phyloP scores from a whole-genome alignment of 2,113 vertebrate genomes.

The Dissostichus mawsoni region DNA sequence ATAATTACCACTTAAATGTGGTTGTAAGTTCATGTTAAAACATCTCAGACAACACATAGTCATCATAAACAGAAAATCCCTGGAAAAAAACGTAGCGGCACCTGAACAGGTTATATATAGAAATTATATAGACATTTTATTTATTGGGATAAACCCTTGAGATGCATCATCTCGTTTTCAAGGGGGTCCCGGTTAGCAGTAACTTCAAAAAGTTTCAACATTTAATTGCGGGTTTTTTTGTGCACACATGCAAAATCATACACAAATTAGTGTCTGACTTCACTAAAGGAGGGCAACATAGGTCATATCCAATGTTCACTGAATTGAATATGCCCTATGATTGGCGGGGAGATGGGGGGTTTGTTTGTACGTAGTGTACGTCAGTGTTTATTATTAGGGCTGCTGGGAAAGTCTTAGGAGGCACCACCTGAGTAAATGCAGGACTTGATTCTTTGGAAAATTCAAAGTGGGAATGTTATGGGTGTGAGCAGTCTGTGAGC shows the following conservation, averaged over 20 bases:
- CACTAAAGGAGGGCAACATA: neutral
- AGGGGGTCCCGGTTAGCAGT: neutral
- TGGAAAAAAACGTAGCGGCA: too few relatives aligned
- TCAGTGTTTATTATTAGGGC: conserved; percentile 5
- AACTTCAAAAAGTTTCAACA: neutral
- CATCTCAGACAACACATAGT: neutral
- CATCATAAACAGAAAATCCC: neutral
- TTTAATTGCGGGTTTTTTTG: too few relatives aligned
- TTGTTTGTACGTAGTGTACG: neutral
- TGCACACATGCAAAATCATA: neutral
- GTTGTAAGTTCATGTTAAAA: neutral
- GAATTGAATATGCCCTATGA: neutral
- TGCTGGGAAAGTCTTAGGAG: conserved; percentile 30
- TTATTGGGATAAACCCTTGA: too few relatives aligned
- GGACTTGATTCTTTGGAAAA: neutral
- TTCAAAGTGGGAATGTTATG: neutral
- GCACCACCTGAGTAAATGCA: conserved; percentile 30
- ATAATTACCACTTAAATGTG: neutral
- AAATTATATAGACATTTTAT: too few relatives aligned
- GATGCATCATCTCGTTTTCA: too few relatives aligned
- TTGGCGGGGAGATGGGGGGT: neutral
- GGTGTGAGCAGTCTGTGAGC: conserved; percentile 4
- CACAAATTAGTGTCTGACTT: neutral
- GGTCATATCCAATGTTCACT: neutral
- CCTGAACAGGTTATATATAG: neutral